A percentile compares a stretch with the other conserved stretches of the same genome.
These are phyloP conservation scores for Hyposmocoma kahamanoa DNA, from an alignment of 1,140 invertebrate genomes.

Conservation along the genomic window DNA sequence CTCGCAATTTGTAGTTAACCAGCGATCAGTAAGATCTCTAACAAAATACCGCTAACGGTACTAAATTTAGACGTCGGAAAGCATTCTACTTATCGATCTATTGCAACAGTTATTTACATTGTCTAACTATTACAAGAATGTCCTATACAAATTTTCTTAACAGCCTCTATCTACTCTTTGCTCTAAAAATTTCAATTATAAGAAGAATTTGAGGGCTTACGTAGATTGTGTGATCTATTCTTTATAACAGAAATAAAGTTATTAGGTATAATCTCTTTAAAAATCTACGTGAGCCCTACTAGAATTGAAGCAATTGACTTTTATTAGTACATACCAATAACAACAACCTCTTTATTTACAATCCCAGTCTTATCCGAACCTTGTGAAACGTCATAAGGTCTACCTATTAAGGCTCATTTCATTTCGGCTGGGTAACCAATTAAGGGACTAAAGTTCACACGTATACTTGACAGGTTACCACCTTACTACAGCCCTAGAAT, in stretches of 20 bases:
- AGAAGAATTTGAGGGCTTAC: too few relatives aligned
- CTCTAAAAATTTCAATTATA: too few relatives aligned
- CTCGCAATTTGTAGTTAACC: slow-evolving; percentile 13
- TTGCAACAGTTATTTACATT: slow-evolving; percentile 37
- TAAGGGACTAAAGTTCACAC: too few relatives aligned
- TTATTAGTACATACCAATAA: slow-evolving; percentile 9
- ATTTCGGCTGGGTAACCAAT: too few relatives aligned
- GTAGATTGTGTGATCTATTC: too few relatives aligned
- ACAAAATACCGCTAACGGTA: slow-evolving; percentile 20
- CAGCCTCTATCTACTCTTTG: slow-evolving; percentile 23
- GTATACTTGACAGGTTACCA: too few relatives aligned
- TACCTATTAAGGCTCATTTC: slow-evolving; percentile 6
- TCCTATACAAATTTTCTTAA: slow-evolving; percentile 25
- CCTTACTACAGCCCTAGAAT: too few relatives aligned
- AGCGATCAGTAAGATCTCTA: slow-evolving; percentile 15
- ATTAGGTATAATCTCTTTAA: too few relatives aligned
- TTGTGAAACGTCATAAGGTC: slow-evolving; percentile 49
- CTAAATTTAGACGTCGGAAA: slow-evolving; percentile 25
- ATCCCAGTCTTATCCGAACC: slow-evolving; percentile 59
- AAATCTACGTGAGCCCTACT: too few relatives aligned
- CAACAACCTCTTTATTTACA: slow-evolving; percentile 33
- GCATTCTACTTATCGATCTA: slow-evolving; percentile 23
- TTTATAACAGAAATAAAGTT: too few relatives aligned
- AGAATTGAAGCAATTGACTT: too few relatives aligned
- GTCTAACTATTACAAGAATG: slow-evolving; percentile 19